Conservation (phyloP, 2,888 invertebrate genomes). For the Scaptomyza flava region DNA sequence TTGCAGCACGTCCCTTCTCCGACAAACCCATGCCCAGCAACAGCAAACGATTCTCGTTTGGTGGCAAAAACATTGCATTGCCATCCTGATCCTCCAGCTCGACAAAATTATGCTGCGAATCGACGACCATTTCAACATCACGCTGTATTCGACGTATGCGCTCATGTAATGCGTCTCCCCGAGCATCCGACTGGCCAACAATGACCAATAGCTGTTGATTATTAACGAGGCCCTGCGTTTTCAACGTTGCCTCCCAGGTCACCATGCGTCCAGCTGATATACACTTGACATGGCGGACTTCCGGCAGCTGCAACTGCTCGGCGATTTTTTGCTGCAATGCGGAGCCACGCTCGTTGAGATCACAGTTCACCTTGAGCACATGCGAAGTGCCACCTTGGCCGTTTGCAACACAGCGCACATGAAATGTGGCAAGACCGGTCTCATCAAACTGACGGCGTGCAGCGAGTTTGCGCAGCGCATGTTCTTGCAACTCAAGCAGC, state of each 20-base stretch:
- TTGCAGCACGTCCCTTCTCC: slow-evolving; percentile 90
- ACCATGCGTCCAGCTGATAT: slow-evolving; percentile 89
- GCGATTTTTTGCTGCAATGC: slow-evolving; percentile 87
- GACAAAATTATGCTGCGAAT: slow-evolving; percentile 82
- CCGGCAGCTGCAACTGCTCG: slow-evolving; percentile 82
- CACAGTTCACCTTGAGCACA: slow-evolving; percentile 86
- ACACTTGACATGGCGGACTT: slow-evolving; percentile 87
- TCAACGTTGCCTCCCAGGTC: slow-evolving; percentile 85
- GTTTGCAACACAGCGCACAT: slow-evolving; percentile 87
- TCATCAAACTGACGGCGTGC: slow-evolving; percentile 89
- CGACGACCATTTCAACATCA: slow-evolving; percentile 86
- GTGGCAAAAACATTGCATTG: slow-evolving; percentile 89
- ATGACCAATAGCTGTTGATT: slow-evolving; percentile 89
- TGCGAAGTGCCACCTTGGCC: slow-evolving; percentile 84
- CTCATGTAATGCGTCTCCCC: slow-evolving; percentile 86
- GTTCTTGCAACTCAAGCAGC: slow-evolving; percentile 55
- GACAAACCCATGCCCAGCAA: slow-evolving; percentile 92
- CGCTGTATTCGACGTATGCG: slow-evolving; percentile 86
- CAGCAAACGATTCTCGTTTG: slow-evolving; percentile 88
- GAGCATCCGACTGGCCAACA: slow-evolving; percentile 81
- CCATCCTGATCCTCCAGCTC: slow-evolving; percentile 92
- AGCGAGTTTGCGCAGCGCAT: slow-evolving; percentile 89
- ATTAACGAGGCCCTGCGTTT: slow-evolving; percentile 88
- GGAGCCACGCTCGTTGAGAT: slow-evolving; percentile 85
- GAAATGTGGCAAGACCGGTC: slow-evolving; percentile 89